Percentiles rank a stretch among this genome's conserved stretches.
Conservation (phyloP, 37 sponge, comb jelly and placozoan species). For the Beroe ovata region DNA sequence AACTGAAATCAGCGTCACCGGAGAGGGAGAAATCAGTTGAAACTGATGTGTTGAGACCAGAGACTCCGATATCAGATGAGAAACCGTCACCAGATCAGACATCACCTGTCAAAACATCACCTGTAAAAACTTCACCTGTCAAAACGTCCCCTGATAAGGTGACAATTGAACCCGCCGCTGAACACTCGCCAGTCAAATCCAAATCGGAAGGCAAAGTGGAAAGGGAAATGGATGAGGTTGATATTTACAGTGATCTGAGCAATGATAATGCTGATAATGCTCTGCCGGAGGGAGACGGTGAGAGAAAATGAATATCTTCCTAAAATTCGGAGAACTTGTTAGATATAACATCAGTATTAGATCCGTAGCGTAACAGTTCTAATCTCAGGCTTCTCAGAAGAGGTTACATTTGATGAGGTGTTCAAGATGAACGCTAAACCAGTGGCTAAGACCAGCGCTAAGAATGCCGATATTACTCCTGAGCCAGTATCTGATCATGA, state of each 20-base stretch:
- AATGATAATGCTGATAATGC: conserved; percentile 6
- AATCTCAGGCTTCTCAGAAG: neutral
- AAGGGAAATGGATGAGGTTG: conserved; percentile 4
- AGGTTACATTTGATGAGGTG: conserved; percentile 31
- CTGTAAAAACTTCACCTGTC: neutral
- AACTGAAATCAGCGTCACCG: neutral
- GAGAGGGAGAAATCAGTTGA: neutral
- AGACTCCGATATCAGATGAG: neutral
- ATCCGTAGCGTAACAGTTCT: too few relatives aligned
- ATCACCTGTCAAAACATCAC: neutral
- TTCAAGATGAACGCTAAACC: conserved; percentile 32
- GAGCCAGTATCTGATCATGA: neutral
- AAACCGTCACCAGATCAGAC: neutral
- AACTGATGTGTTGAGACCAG: neutral
- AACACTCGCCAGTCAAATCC: too few relatives aligned
- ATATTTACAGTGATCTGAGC: conserved; percentile 46
- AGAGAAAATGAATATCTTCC: too few relatives aligned
- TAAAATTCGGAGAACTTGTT: too few relatives aligned
- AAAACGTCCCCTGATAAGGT: too few relatives aligned
- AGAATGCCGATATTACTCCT: neutral
- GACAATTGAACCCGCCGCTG: too few relatives aligned
- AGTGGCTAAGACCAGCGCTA: neutral
- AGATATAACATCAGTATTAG: too few relatives aligned
- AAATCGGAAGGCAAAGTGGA: too few relatives aligned
- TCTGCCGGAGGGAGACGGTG: neutral